Evolutionary conservation across 2,113 vertebrate genomes (phyloP).

Genomic region (Leptodactylus fuscus): DNA sequence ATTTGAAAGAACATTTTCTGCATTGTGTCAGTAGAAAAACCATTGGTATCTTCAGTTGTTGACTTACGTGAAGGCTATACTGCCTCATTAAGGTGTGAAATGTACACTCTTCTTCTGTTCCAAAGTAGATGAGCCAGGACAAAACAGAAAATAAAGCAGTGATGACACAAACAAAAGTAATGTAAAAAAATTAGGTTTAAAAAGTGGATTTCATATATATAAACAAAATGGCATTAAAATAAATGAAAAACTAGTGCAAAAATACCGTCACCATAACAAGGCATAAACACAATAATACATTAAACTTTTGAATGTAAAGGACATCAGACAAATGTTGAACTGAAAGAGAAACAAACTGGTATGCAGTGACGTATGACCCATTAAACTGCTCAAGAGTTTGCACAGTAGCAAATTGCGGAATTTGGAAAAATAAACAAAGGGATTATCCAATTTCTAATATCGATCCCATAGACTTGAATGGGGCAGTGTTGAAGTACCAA

Average conservation of each 20-base stretch:
- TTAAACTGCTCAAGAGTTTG: neutral
- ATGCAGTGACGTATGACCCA: neutral
- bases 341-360: slow-evolving; percentile 12
- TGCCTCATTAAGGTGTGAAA: slow-evolving; percentile 99
- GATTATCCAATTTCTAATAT: too few relatives aligned
- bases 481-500: too few relatives aligned
- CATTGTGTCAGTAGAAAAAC: slow-evolving; percentile 18
- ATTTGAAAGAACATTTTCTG: neutral
- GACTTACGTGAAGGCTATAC: slow-evolving; percentile 99
- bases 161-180: slow-evolving; percentile 85
- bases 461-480: too few relatives aligned
- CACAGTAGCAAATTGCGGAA: neutral
- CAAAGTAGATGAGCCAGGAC: slow-evolving; percentile 97
- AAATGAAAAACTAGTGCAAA: slow-evolving; percentile 22
- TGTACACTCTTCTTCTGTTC: slow-evolving; percentile 99
- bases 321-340: slow-evolving; percentile 30
- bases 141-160: slow-evolving; percentile 86
- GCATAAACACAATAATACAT: slow-evolving; percentile 18
- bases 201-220: slow-evolving; percentile 61
- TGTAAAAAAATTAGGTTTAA: slow-evolving; percentile 72
- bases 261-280: neutral
- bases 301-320: neutral
- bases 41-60: slow-evolving; percentile 96
- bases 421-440: too few relatives aligned
- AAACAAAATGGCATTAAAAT: slow-evolving; percentile 50